phyloP scores from a whole-genome alignment of 1,140 invertebrate genomes.

The Mamestra configurata region DNA sequence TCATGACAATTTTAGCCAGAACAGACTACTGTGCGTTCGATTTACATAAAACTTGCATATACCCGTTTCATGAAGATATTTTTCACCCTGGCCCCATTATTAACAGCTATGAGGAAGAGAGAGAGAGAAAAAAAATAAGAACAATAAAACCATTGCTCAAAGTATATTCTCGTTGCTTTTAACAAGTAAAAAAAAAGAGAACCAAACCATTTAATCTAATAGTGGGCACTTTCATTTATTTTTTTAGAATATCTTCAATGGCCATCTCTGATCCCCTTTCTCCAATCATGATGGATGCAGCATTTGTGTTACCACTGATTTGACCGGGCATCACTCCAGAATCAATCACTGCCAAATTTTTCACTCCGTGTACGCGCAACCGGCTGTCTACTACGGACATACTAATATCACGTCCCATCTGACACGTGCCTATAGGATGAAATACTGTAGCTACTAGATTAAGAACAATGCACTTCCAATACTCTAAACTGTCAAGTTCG shows the following conservation, averaged over 20 bases:
- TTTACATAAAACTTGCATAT: too few species aligned
- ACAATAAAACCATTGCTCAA: too few species aligned
- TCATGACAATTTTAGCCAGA: too few species aligned
- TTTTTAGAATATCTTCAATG: constrained; percentile 74
- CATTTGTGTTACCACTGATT: constrained; percentile 92
- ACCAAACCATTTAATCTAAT: too few species aligned
- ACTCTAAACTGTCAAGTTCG: constrained; percentile 86
- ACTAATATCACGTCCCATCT: constrained; percentile 62
- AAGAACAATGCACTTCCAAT: constrained; percentile 90
- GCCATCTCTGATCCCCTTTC: constrained; percentile 93
- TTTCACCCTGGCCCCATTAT: too few species aligned
- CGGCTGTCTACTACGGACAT: constrained; percentile 90
- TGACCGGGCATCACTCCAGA: constrained; percentile 93
- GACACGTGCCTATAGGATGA: constrained; percentile 3
- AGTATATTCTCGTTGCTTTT: too few species aligned
- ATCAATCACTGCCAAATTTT: constrained; percentile 91
- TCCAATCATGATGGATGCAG: constrained; percentile 92
- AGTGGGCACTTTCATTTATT: too few species aligned
- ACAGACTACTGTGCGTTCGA: too few species aligned
- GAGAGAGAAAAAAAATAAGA: too few species aligned
- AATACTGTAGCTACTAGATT: constrained; percentile 76
- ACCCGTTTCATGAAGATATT: too few species aligned
- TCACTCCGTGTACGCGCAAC: constrained; percentile 90
- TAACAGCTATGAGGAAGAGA: background rate
- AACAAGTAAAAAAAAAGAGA: too few species aligned